Base-by-base conservation (phyloP, 2,113 vertebrate species). In the Tachuris rubrigastra region DNA sequence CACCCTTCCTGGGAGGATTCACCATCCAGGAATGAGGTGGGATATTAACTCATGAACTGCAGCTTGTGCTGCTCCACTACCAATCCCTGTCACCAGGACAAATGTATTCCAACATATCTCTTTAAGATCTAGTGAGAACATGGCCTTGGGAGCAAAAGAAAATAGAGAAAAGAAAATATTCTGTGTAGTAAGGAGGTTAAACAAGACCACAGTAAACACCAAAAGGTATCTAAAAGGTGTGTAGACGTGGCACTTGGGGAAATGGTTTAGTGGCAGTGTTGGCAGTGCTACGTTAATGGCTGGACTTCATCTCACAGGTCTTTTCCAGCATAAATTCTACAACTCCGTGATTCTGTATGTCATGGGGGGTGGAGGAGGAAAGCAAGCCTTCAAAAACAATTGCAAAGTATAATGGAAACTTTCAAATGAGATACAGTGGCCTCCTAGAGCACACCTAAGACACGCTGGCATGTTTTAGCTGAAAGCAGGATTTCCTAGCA, bases 241-340 rank as follows among this genome's bases (percentile, higher is more conserved):
- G 9, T 12, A 80, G 19, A 63, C 0, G 1, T 27, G 42, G 16
- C 3, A 5, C n/a, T 27, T 27, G 12, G 33, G n/a, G 52, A 60
- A 1, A 3, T 5, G 13, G 5, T 30, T 72, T 49, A 53, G 19
- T 7, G 15, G 4, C 11, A 5, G n/a, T 17, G 53, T 83, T 31
- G 10, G 24, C 8, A 68, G 25, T 1, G 0, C 0, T 30, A 30
- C 12, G 7, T 44, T 41, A 47, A 65, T 0, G 1, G 15, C 0
- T 73, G 21, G 18, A 33, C 41, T 52, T 5, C 1, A 69, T 27
- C n/a, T 77, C 17, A 50, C 55, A 8, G 13, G 7, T 55, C 23
- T 69, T 77, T 42, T 47, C 30, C 24, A 87, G 49, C 2, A 2
- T 21, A 35, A 60, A 74, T 41, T 44, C 47, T 52, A n/a, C 1